Evolutionary conservation across 2,113 vertebrate species (phyloP).

Genomic region (Sclerurus mexicanus): DNA sequence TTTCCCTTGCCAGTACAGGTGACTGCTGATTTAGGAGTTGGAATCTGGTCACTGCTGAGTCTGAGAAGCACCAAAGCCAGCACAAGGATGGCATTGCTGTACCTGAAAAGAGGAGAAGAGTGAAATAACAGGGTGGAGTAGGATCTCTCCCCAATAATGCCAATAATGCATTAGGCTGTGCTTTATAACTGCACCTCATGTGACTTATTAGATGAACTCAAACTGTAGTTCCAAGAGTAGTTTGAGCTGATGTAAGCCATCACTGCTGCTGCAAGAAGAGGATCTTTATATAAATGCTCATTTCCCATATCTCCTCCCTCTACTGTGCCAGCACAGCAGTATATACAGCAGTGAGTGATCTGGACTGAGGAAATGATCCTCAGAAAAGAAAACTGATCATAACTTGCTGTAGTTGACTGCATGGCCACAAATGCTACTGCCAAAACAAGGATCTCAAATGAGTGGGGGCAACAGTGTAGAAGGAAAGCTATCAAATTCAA

Average conservation of each 20-base stretch:
- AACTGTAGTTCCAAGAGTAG: neutral
- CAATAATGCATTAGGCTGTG: neutral
- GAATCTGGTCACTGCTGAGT: neutral
- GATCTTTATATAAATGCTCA: neutral
- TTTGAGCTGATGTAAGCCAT: neutral
- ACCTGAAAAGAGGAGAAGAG: neutral
- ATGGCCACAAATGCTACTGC: neutral
- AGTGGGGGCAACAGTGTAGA: accelerated
- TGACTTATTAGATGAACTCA: neutral
- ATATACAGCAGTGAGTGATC: neutral
- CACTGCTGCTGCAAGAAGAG: neutral
- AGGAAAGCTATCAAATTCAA: neutral
- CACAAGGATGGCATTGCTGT: neutral
- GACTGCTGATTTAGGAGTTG: neutral
- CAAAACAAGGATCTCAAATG: neutral
- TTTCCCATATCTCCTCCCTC: neutral
- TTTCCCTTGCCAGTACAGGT: neutral
- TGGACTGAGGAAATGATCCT: neutral
- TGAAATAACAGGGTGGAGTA: neutral
- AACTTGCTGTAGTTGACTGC: neutral
- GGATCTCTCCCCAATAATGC: neutral
- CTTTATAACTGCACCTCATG: neutral
- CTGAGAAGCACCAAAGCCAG: neutral
- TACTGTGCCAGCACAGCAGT: neutral
- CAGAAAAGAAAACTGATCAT: neutral